phyloP scores from a whole-genome alignment of 2,113 vertebrate species.

The Axis porcinus region DNA sequence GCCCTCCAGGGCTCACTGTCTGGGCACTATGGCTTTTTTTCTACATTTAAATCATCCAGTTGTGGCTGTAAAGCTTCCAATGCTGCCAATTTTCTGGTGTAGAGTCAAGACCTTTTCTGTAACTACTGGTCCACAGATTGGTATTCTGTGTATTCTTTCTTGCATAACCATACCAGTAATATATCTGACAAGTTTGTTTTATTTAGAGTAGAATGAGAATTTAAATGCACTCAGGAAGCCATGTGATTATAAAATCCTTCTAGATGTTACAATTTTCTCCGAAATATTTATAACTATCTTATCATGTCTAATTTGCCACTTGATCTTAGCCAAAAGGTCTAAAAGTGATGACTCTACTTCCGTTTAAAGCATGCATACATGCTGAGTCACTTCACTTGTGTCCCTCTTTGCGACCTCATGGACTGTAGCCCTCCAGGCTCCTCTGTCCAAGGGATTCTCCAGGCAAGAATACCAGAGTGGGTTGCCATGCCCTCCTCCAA shows the following conservation, averaged over 20 bases:
- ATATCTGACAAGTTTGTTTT: background rate
- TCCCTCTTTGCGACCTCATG: background rate
- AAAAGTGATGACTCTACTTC: background rate
- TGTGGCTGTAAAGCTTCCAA: background rate
- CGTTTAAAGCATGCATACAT: rapidly evolving
- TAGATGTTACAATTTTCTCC: background rate
- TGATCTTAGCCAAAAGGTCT: background rate
- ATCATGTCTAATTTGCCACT: background rate
- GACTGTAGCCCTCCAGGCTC: background rate
- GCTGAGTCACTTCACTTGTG: background rate
- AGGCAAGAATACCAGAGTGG: background rate
- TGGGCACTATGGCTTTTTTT: background rate
- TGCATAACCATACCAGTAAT: background rate
- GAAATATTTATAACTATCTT: background rate
- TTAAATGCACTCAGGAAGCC: background rate
- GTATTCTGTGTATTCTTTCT: conserved; percentile 12
- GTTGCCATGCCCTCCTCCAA: background rate
- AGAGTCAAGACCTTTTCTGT: background rate
- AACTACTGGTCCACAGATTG: background rate
- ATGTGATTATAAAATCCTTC: background rate
- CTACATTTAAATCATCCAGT: background rate
- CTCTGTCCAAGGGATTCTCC: background rate
- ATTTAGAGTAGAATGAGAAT: conserved; percentile 25
- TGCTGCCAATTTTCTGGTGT: background rate
- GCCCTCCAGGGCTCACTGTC: background rate